Conservation (phyloP, 2,888 invertebrate species). For the Sarcophaga variegata region DNA sequence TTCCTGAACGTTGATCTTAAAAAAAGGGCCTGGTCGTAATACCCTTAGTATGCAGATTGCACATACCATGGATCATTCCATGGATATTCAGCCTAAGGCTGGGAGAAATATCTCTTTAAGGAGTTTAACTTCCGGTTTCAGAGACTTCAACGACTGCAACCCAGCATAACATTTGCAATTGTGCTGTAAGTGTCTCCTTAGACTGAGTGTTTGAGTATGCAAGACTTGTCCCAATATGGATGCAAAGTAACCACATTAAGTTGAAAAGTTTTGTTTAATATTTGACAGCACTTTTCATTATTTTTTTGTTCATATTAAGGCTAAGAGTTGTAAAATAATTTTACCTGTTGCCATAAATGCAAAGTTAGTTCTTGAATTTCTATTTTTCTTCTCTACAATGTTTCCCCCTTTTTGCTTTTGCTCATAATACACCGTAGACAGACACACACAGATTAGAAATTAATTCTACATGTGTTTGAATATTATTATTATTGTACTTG, state of each 20-base stretch:
- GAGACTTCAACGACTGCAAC: no score
- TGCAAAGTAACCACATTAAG: no score
- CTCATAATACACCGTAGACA: constrained; percentile 7
- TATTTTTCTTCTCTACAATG: background rate
- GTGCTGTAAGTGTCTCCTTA: no score
- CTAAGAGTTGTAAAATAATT: constrained; percentile 60
- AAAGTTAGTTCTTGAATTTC: constrained; percentile 21
- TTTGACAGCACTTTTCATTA: background rate
- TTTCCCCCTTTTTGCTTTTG: background rate
- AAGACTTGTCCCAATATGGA: no score
- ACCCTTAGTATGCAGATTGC: no score
- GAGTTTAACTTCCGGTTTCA: no score
- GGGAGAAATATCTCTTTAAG: no score
- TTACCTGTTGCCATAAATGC: constrained; percentile 60
- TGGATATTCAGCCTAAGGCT: no score
- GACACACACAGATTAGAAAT: constrained; percentile 46
- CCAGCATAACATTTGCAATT: no score
- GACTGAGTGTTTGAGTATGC: accelerated
- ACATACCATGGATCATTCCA: no score
- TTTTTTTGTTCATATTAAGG: constrained; percentile 23
- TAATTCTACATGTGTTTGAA: constrained; percentile 59
- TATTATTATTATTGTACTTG: background rate
- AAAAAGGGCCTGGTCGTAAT: no score
- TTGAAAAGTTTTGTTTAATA: background rate
- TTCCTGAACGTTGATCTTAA: no score